Conservation (phyloP, 53 echinoderm and acorn worm genomes). For the Henricia sp. region DNA sequence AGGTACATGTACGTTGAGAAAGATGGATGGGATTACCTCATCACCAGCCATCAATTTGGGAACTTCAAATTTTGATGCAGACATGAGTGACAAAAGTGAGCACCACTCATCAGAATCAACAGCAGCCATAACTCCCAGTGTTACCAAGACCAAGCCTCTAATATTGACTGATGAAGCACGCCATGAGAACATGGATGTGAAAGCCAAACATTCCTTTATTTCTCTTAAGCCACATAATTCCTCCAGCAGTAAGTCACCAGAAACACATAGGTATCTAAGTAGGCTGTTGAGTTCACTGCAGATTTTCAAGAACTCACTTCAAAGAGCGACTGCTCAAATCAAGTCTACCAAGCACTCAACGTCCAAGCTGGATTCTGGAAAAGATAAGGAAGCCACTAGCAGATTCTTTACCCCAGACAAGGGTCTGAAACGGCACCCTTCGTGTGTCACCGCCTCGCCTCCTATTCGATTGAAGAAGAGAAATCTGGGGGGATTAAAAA, state of each 20-base stretch:
- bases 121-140: neutral
- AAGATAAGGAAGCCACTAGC: neutral
- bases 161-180: neutral
- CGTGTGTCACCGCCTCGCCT: conserved; percentile 6
- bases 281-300: conserved; percentile 39
- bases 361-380: neutral
- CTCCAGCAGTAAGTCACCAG: neutral
- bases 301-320: conserved; percentile 37
- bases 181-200: neutral
- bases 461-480: conserved; percentile 31
- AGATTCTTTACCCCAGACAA: neutral
- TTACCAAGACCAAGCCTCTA: neutral
- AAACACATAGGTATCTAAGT: neutral
- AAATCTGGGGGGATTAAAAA: neutral
- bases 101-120: conserved; percentile 2
- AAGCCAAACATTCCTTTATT: conserved; percentile 8
- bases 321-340: neutral
- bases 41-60: neutral
- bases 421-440: neutral
- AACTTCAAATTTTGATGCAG: neutral
- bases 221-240: neutral
- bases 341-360: neutral
- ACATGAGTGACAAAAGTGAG: neutral
- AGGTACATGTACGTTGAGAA: neutral
- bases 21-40: neutral